Evolutionary conservation across 1,140 invertebrate species (phyloP).

Genomic region (Apolygus lucorum): DNA sequence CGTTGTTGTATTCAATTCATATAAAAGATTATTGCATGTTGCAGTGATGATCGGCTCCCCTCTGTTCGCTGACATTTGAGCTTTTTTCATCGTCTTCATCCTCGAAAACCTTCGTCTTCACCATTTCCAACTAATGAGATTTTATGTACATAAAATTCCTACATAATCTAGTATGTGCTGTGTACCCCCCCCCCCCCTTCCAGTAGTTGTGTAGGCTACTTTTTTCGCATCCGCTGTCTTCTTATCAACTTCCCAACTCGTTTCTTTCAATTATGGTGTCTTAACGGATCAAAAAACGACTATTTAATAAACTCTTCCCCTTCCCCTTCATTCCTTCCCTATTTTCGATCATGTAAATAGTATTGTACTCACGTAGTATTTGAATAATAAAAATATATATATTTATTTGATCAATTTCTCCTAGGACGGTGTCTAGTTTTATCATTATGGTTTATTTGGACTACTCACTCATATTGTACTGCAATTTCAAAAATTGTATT

Average conservation of each 20-base stretch:
- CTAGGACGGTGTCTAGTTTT: not conserved
- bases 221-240: no score
- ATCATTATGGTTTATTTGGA: not conserved
- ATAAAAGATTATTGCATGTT: not conserved
- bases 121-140: not conserved
- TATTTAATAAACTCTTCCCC: no score
- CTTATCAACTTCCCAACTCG: no score
- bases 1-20: not conserved
- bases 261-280: no score
- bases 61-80: not conserved
- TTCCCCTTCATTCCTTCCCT: no score
- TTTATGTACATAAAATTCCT: not conserved
- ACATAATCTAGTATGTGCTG: not conserved
- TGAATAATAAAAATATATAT: not conserved
- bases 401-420: slow-evolving; percentile 6
- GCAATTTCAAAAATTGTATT: not conserved
- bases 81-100: not conserved
- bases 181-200: not conserved
- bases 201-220: no score
- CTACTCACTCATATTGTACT: not conserved
- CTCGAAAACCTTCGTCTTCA: not conserved
- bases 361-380: not conserved
- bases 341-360: not conserved
- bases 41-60: slow-evolving; percentile 7
- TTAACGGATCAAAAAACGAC: no score